A percentile compares a stretch with the other conserved stretches of the same genome.
Evolutionary conservation across 2,888 invertebrate species (phyloP).

Genomic region (Sphaerophoria rueppellii): DNA sequence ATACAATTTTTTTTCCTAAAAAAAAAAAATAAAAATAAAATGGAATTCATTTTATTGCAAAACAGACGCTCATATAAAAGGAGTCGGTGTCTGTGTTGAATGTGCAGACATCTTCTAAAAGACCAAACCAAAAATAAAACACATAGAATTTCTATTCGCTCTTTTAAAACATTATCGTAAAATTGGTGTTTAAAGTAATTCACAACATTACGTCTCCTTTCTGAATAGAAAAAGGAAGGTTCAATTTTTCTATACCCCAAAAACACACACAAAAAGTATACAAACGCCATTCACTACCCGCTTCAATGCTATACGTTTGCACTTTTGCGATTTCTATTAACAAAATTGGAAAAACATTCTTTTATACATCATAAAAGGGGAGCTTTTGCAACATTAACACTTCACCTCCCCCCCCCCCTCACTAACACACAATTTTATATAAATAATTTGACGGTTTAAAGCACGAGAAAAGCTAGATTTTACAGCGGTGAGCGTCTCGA

Average conservation of each 20-base stretch:
- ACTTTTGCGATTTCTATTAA: conserved; percentile 73
- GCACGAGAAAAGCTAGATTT: background rate
- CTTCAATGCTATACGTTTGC: conserved; percentile 48
- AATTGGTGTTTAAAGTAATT: conserved; percentile 64
- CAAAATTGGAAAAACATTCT: conserved; percentile 69
- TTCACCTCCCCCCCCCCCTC: too few species aligned
- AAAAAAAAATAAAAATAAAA: conserved; percentile 28
- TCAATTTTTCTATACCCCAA: background rate
- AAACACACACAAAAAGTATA: background rate
- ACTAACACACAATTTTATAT: too few species aligned
- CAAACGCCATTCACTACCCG: background rate
- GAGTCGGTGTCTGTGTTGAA: background rate
- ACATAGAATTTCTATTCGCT: conserved; percentile 4
- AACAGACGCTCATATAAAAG: background rate
- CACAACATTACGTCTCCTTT: conserved; percentile 1
- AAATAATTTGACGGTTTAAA: too few species aligned
- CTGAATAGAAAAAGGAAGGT: background rate
- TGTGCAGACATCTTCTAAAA: background rate
- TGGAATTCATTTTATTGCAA: conserved; percentile 30
- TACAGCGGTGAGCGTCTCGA: conserved; percentile 7
- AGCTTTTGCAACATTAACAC: too few species aligned
- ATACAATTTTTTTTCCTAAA: conserved; percentile 23
- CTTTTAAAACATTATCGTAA: conserved; percentile 58
- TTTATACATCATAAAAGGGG: conserved; percentile 35
- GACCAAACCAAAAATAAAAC: conserved; percentile 12